phyloP scores from a whole-genome alignment of 2,888 invertebrate species.

The Cosmopolites sordidus region DNA sequence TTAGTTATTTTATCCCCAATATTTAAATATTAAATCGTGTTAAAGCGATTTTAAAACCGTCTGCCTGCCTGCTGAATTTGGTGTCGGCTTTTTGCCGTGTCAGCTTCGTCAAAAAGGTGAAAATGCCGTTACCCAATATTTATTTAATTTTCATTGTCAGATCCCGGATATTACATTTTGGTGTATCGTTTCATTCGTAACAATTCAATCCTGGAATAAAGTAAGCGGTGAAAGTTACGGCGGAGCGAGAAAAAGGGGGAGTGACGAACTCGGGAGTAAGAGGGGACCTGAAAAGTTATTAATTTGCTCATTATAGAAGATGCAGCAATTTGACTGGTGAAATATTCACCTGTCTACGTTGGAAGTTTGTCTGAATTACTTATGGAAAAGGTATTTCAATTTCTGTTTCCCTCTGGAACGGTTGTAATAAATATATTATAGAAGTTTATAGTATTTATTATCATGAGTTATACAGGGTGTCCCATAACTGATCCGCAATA shows the following conservation, averaged over 20 bases:
- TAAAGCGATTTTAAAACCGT: background rate
- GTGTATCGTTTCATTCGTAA: conserved; percentile 23
- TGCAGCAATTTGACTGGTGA: background rate
- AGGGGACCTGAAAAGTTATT: background rate
- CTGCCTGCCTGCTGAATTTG: background rate
- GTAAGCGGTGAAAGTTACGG: background rate
- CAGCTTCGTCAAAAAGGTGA: conserved; percentile 4
- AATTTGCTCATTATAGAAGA: background rate
- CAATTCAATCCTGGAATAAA: conserved; percentile 13
- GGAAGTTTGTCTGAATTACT: background rate
- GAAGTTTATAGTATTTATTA: too few species aligned
- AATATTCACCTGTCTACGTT: background rate
- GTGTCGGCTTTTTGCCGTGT: background rate
- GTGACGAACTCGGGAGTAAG: background rate
- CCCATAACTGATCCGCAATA: too few species aligned
- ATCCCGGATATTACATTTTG: conserved; percentile 24
- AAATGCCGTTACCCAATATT: conserved; percentile 25
- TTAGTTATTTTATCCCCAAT: background rate
- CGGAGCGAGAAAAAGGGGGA: background rate
- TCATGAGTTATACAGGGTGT: too few species aligned
- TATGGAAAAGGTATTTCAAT: background rate
- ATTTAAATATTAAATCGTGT: background rate
- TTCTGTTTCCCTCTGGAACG: background rate
- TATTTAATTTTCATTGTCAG: conserved; percentile 30
- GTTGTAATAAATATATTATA: too few species aligned